Evolutionary conservation across 2,888 invertebrate genomes (phyloP), one percentile per base, ranked within the genome.

Genomic region (Prenolepis imparis): DNA sequence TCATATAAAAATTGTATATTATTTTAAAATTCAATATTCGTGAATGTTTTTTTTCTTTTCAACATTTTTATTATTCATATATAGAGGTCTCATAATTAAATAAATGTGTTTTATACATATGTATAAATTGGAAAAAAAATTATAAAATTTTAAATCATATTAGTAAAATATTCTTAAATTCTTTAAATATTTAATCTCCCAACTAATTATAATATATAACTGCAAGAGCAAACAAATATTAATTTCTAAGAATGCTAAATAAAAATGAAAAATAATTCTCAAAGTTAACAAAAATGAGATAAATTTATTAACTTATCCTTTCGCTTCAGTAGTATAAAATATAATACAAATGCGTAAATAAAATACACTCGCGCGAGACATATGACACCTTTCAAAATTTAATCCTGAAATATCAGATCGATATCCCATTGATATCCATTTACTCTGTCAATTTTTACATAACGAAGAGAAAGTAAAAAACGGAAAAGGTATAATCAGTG

Each of bases 401-500:
- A 64, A 74, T 21, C 63, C 44, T 36, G 9, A 36, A 32, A 32
- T 63, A 74, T 32, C 41, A n/a, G n/a, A 59, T 41, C 24, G 41
- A 61, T 28, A 24, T 24, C 21, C 32, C 0, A 32, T 32, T 48
- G 44, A 63, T 28, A 3, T 63, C 15, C 36, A 21, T 48, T 48
- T 48, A 63, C 15, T 11, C 44, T 48, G 63, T 63, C 36, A 44
- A 18, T 32, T 63, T 74, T 63, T 61, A 41, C 41, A 12, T 41
- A 63, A 41, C 32, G 59, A 61, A 3, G 39, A 24, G 72, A 72
- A 39, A 72, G 24, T 73, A 63, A 28, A 28, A 28, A 28, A 74
- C 32, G 63, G 52, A 52, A 63, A 75, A 75, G 48, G 12, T 64
- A 9, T 64, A 61, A 21, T 36, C 44, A 36, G 28, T 28, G 28